Evolutionary conservation across 2,797 vertebrate species (phyloP).

Genomic region (Chelonia mydas): DNA sequence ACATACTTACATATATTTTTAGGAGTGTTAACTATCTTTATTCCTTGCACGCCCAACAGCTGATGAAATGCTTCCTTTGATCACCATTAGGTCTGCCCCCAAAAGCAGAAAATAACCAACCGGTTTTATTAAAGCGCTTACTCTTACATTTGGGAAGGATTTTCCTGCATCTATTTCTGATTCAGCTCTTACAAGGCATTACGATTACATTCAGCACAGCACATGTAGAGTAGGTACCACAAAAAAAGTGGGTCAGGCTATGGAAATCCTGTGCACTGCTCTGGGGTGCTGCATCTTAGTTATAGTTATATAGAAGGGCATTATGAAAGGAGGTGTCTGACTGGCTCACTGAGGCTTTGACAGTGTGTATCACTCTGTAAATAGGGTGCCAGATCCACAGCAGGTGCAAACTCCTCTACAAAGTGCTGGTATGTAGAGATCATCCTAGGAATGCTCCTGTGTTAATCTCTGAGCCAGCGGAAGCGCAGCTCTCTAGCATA

Average conservation of each 20-base stretch:
- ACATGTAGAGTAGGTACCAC: not conserved
- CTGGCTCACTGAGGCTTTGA: not conserved
- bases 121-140: constrained; percentile 49
- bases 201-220: accelerated
- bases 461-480: too few relatives aligned
- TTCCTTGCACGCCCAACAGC: not conserved
- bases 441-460: not conserved
- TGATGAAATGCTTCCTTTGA: not conserved
- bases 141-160: not conserved
- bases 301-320: not conserved
- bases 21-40: not conserved
- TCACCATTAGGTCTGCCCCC: constrained; percentile 38
- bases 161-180: constrained; percentile 10
- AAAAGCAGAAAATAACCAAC: constrained; percentile 26
- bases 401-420: not conserved
- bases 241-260: not conserved
- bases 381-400: too few relatives aligned
- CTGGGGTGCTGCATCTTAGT: not conserved
- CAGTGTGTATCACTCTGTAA: not conserved
- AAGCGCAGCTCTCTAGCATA: not conserved
- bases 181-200: constrained; percentile 10
- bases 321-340: not conserved
- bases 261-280: not conserved
- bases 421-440: not conserved
- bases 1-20: not conserved